Evolutionary conservation across 2,888 invertebrate species (phyloP), one percentile per base, ranked within the genome.

Genomic region (Hoplodrina ambigua): DNA sequence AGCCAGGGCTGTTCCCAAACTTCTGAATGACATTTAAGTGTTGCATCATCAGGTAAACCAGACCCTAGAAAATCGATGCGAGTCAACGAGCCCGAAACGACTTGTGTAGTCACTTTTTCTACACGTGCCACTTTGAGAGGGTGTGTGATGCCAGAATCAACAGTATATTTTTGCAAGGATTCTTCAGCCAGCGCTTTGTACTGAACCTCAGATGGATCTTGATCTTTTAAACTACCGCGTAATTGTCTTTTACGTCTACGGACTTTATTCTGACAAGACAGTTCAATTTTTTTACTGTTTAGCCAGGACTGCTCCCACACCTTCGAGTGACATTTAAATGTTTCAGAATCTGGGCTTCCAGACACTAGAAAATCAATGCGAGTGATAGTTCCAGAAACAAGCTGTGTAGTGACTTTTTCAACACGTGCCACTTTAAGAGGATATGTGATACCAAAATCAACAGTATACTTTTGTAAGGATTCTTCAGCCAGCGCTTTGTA

Each of bases 1-100:
- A 76, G 19, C 89, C 87, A 87, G 0, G 70, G 5, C 33, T 71
- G 72, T 54, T 87, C 84, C 80, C 74, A 85, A 55, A 90, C 68
- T 3, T 83, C 41, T 4, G 87, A 84, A 13, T 72, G 44, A 44
- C 44, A 44, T 44, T 44, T 44, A 15, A 44, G 11, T 44, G 44
- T 44, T 44, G 1, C 44, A 44, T 1, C 44, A 15, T 15, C 44
- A 10, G 44, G 44, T 0, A 4, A 10, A 44, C 46, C 46, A 2
- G 61, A 62, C 46, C 49, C 75, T 1, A 81, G 63, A 19, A 79
- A 60, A 33, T 81, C 72, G 6, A 89, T 81, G 19, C 13, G 44
- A 15, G 44, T 44, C 44, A 44, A 15, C 11, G 15, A 4, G 15
- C 44, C 44, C 15, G 44, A 13, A 44, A 44, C 44, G 11, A 44